These are phyloP conservation scores for Leptura quadrifasciata DNA, from an alignment of 2,888 invertebrate species.

Conservation along the genomic window DNA sequence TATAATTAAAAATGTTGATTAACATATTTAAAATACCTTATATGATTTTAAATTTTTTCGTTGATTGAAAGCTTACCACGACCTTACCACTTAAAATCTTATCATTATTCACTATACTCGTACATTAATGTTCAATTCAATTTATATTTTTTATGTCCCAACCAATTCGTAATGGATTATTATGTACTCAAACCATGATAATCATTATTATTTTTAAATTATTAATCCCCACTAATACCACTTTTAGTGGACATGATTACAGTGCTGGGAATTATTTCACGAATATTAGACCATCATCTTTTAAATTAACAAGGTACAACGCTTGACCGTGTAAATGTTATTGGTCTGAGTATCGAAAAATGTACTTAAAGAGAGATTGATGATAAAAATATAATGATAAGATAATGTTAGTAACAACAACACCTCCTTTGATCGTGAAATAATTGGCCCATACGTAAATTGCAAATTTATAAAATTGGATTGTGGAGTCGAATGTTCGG, in stretches of 20 bases:
- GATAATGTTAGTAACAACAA: constrained; percentile 18
- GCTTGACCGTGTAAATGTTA: constrained; percentile 25
- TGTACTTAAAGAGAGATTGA: constrained; percentile 16
- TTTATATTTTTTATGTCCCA: constrained; percentile 3
- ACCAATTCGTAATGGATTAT: constrained; percentile 14
- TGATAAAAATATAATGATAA: constrained; percentile 10
- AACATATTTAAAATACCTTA: background rate
- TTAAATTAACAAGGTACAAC: constrained; percentile 23
- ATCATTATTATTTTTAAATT: constrained; percentile 25
- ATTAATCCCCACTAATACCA: constrained; percentile 14
- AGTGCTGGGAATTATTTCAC: constrained; percentile 23
- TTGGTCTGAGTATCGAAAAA: constrained; percentile 7
- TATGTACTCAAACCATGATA: constrained; percentile 12
- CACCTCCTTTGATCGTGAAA: constrained; percentile 1
- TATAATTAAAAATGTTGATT: background rate
- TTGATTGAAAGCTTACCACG: background rate
- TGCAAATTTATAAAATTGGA: background rate
- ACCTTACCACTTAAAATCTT: background rate
- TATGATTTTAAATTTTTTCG: background rate
- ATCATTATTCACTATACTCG: constrained; percentile 6
- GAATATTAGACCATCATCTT: constrained; percentile 26
- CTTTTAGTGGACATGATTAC: constrained; percentile 10
- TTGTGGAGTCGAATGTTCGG: background rate
- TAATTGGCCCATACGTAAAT: constrained; percentile 13
- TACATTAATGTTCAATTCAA: constrained; percentile 9